A percentile compares a stretch with the other conserved stretches of the same genome.
Evolutionary conservation across 2,797 vertebrate genomes (phyloP).

Genomic region (Lacerta agilis): DNA sequence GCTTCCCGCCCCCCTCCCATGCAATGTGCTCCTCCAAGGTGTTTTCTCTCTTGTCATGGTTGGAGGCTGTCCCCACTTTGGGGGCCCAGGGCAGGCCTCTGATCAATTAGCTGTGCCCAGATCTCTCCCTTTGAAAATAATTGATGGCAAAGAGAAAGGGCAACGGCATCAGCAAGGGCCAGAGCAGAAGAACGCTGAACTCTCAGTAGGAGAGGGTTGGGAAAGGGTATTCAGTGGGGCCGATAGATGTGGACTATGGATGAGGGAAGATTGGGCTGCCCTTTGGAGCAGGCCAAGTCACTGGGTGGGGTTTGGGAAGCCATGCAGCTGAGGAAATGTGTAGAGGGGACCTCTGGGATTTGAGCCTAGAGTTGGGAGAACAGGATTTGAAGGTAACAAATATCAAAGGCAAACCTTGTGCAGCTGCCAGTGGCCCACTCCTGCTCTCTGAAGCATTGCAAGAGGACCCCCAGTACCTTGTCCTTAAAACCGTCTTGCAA

Average conservation of each 20-base stretch:
- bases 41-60: not conserved
- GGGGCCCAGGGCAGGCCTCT: not conserved
- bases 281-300: conserved; percentile 1
- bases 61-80: not conserved
- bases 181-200: not conserved
- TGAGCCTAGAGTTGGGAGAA: not conserved
- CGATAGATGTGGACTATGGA: not conserved
- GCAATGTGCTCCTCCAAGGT: not conserved
- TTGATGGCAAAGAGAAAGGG: not conserved
- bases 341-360: not conserved
- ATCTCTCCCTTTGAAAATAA: not conserved
- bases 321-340: not conserved
- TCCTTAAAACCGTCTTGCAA: not conserved
- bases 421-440: too few species aligned
- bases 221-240: too few species aligned
- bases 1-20: not conserved
- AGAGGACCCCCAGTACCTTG: not conserved
- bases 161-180: not conserved
- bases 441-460: not conserved
- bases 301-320: not conserved
- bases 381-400: not conserved
- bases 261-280: not conserved
- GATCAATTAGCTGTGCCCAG: not conserved
- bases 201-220: not conserved
- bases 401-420: not conserved